Conservation (phyloP, 2,888 invertebrate genomes). For the Leucoma salicis region DNA sequence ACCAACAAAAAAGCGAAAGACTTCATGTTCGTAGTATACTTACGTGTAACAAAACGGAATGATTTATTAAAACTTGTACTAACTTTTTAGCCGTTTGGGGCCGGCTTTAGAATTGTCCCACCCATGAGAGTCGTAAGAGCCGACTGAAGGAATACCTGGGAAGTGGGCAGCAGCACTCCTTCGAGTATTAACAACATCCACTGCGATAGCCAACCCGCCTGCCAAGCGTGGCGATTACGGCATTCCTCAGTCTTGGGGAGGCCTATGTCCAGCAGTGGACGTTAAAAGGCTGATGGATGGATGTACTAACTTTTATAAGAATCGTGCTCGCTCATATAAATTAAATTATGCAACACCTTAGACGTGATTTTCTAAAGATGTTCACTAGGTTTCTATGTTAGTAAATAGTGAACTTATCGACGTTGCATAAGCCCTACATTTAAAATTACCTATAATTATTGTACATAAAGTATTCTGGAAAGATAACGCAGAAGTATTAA, state of each 20-base stretch:
- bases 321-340: too few species aligned
- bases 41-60: conserved; percentile 7
- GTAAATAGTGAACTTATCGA: not conserved
- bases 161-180: not conserved
- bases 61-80: not conserved
- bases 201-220: too few species aligned
- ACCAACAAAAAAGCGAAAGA: conserved; percentile 23
- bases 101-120: too few species aligned
- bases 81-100: too few species aligned
- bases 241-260: too few species aligned
- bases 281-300: too few species aligned
- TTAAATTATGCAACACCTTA: not conserved
- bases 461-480: not conserved
- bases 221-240: too few species aligned
- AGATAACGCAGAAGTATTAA: not conserved
- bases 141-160: too few species aligned
- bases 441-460: not conserved
- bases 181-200: not conserved
- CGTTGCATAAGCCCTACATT: not conserved
- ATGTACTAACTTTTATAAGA: too few species aligned
- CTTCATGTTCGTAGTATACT: conserved; percentile 18
- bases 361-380: not conserved
- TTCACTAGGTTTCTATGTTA: not conserved
- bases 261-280: too few species aligned
- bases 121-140: not conserved